Percentiles rank a stretch among this genome's conserved stretches.
These are phyloP conservation scores for Arenicola marina DNA, from an alignment of 2,888 invertebrate genomes.

Conservation along the genomic window DNA sequence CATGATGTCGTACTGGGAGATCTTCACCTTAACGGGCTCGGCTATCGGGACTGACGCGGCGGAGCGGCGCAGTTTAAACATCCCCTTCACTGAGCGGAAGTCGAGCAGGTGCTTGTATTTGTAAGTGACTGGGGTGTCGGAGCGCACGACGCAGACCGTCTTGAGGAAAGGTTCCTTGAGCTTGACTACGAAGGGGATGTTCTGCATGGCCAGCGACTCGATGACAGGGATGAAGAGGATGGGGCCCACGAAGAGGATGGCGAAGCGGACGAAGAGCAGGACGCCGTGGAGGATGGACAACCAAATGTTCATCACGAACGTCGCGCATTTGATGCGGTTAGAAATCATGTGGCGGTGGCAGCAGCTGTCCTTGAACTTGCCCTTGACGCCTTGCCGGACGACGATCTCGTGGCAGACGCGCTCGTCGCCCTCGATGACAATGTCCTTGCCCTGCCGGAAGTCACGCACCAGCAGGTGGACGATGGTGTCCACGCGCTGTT, in stretches of 20 bases:
- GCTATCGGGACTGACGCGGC: constrained; percentile 12
- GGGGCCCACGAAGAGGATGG: constrained; percentile 52
- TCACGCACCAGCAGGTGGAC: constrained; percentile 32
- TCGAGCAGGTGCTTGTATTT: constrained; percentile 16
- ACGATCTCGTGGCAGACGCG: constrained; percentile 47
- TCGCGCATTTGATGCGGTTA: constrained; percentile 39
- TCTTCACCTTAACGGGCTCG: constrained; percentile 16
- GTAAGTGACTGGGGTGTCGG: constrained; percentile 18
- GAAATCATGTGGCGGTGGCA: constrained; percentile 32
- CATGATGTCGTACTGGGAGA: constrained; percentile 31
- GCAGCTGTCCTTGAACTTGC: constrained; percentile 48
- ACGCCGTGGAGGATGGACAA: constrained; percentile 51
- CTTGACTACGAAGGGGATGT: constrained; percentile 44
- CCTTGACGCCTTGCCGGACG: constrained; percentile 39
- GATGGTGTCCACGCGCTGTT: constrained; percentile 17
- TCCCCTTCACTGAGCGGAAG: constrained; percentile 12
- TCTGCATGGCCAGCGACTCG: constrained; percentile 29
- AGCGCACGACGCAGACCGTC: constrained; percentile 17
- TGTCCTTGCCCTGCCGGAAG: constrained; percentile 14
- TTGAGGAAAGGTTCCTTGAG: constrained; percentile 34
- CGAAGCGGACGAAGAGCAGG: constrained; percentile 45
- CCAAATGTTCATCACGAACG: constrained; percentile 49
- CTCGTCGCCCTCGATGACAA: constrained; percentile 23
- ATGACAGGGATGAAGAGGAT: constrained; percentile 50
- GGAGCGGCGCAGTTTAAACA: constrained; percentile 26